These are phyloP conservation scores for Hemitrygon akajei DNA, from an alignment of 2,797 vertebrate species.

Conservation along the genomic window DNA sequence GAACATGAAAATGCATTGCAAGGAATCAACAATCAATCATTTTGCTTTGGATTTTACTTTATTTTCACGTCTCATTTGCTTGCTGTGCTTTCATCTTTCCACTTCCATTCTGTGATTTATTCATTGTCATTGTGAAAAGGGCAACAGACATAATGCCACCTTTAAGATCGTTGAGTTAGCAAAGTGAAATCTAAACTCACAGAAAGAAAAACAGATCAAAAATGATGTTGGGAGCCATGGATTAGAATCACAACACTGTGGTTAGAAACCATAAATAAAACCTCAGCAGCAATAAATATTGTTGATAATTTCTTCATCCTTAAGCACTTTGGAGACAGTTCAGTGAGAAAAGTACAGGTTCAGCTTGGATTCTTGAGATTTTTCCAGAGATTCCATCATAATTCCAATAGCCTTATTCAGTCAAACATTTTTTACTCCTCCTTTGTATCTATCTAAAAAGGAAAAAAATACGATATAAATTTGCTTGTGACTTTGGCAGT, in stretches of 20 bases:
- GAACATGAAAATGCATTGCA: background rate
- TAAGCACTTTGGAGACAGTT: background rate
- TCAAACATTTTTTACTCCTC: background rate
- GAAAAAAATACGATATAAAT: background rate
- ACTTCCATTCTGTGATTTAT: conserved; percentile 18
- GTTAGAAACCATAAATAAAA: background rate
- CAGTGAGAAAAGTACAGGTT: background rate
- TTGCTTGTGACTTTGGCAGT: no score
- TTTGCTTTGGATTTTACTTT: conserved; percentile 7
- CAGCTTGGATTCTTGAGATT: background rate
- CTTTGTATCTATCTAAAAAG: background rate
- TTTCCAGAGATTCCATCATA: background rate
- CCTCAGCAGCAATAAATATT: background rate
- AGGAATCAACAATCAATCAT: conserved; percentile 16
- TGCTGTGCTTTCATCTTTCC: conserved; percentile 12
- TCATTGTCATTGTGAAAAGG: conserved; percentile 14
- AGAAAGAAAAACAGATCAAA: background rate
- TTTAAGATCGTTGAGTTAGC: background rate
- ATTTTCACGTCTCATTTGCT: conserved; percentile 31
- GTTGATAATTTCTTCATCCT: background rate
- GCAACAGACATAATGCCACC: conserved; percentile 6
- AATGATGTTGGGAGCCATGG: background rate
- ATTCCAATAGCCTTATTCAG: background rate
- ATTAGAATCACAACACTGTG: background rate
- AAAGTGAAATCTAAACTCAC: conserved; percentile 11